These are phyloP conservation scores for Drosophila sordidula DNA, from an alignment of 2,888 invertebrate species.

Conservation along the genomic window DNA sequence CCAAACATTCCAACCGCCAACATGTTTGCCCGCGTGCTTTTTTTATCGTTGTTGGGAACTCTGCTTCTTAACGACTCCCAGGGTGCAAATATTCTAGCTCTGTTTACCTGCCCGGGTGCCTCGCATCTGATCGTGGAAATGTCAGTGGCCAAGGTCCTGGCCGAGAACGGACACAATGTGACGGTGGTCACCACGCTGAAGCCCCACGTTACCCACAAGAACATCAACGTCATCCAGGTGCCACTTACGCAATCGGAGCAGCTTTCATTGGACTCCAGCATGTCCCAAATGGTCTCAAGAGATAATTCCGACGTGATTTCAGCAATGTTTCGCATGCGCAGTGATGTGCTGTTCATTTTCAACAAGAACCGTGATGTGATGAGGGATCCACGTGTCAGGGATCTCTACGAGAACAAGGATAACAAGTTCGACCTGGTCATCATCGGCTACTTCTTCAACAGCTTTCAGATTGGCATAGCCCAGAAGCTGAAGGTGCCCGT, in stretches of 20 bases:
- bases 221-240: conserved; percentile 64
- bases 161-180: conserved; percentile 82
- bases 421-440: conserved; percentile 80
- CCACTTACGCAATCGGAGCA: conserved; percentile 50
- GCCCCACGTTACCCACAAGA: conserved; percentile 63
- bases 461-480: conserved; percentile 71
- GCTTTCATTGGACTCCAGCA: conserved; percentile 6
- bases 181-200: conserved; percentile 76
- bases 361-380: conserved; percentile 39
- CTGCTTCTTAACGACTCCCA: conserved; percentile 20
- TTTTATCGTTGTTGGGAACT: neutral
- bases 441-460: conserved; percentile 79
- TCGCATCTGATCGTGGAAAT: conserved; percentile 83
- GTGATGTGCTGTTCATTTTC: conserved; percentile 24
- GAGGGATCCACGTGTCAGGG: conserved; percentile 60
- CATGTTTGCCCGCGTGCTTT: conserved; percentile 3
- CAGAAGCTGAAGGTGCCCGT: conserved; percentile 79
- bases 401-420: conserved; percentile 71
- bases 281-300: conserved; percentile 40
- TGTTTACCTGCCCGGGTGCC: conserved; percentile 75
- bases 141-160: conserved; percentile 73
- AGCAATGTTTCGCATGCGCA: conserved; percentile 20
- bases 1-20: neutral
- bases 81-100: conserved; percentile 75
- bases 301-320: conserved; percentile 48